Evolutionary conservation across 2,888 invertebrate species (phyloP).

Genomic region (Parnassius glacialis): DNA sequence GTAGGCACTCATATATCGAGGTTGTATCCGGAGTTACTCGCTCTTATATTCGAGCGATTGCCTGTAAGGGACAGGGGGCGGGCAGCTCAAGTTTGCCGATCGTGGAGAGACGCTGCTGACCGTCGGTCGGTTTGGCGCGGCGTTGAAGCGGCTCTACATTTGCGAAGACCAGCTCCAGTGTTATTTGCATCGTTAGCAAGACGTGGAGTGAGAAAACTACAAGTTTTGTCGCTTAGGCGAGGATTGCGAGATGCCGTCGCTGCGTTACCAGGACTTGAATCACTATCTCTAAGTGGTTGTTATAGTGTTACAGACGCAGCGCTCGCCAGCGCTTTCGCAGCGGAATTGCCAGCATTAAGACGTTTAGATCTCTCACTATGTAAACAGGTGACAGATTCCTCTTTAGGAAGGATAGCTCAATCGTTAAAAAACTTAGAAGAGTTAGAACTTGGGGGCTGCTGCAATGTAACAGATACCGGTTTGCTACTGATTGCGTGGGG

Average conservation of each 20-base stretch:
- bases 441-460: constrained; percentile 94
- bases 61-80: constrained; percentile 93
- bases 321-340: constrained; percentile 89
- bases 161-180: constrained; percentile 90
- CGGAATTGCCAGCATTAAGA: constrained; percentile 88
- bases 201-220: constrained; percentile 93
- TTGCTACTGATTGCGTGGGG: constrained; percentile 93
- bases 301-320: constrained; percentile 95
- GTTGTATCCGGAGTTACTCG: constrained; percentile 95
- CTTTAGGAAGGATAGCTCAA: constrained; percentile 91
- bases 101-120: constrained; percentile 96
- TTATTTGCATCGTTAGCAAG: constrained; percentile 92
- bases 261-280: constrained; percentile 91
- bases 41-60: constrained; percentile 94
- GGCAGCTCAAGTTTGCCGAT: constrained; percentile 93
- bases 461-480: constrained; percentile 94
- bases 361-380: constrained; percentile 94
- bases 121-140: constrained; percentile 96
- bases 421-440: constrained; percentile 92
- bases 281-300: constrained; percentile 94
- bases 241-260: constrained; percentile 92
- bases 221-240: constrained; percentile 91
- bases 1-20: constrained; percentile 89
- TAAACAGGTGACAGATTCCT: constrained; percentile 96
- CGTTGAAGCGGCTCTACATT: constrained; percentile 94